Conservation (phyloP, 2,888 invertebrate genomes). For the Megamerina dolium region DNA sequence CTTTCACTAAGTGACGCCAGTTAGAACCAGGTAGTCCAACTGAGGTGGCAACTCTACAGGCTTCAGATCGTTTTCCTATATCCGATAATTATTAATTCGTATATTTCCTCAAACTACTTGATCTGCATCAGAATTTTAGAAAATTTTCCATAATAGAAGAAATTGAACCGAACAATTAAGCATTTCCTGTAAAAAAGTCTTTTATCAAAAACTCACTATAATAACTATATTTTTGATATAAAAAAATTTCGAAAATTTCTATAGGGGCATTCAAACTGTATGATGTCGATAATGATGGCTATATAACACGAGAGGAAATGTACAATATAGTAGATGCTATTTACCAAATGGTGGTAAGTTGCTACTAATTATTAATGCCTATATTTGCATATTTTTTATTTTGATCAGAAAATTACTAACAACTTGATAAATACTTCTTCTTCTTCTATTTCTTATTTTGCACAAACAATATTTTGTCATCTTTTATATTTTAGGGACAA, state of each 20-base stretch:
- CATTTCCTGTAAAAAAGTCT: too few species aligned
- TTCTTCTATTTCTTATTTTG: not conserved
- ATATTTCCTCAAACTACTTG: too few species aligned
- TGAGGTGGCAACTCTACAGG: too few species aligned
- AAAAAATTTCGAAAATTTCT: slow-evolving; percentile 28
- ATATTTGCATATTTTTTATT: not conserved
- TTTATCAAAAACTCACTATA: too few species aligned
- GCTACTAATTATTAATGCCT: not conserved
- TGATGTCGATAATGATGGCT: slow-evolving; percentile 91
- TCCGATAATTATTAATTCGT: too few species aligned
- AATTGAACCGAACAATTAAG: too few species aligned
- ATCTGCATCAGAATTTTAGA: too few species aligned
- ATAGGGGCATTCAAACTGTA: slow-evolving; percentile 91
- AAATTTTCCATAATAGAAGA: too few species aligned
- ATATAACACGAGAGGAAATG: slow-evolving; percentile 90
- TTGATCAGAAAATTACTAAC: not conserved
- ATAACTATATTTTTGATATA: slow-evolving; percentile 5
- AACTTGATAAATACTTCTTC: not conserved
- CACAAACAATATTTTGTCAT: slow-evolving; percentile 19
- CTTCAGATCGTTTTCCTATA: too few species aligned
- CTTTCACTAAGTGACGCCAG: too few species aligned
- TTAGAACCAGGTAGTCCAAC: too few species aligned
- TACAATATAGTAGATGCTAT: slow-evolving; percentile 94
- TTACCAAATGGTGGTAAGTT: slow-evolving; percentile 93
- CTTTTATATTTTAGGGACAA: slow-evolving; percentile 69